These are phyloP conservation scores for Drosophila nigricruria DNA, from an alignment of 2,888 invertebrate genomes.

Conservation along the genomic window DNA sequence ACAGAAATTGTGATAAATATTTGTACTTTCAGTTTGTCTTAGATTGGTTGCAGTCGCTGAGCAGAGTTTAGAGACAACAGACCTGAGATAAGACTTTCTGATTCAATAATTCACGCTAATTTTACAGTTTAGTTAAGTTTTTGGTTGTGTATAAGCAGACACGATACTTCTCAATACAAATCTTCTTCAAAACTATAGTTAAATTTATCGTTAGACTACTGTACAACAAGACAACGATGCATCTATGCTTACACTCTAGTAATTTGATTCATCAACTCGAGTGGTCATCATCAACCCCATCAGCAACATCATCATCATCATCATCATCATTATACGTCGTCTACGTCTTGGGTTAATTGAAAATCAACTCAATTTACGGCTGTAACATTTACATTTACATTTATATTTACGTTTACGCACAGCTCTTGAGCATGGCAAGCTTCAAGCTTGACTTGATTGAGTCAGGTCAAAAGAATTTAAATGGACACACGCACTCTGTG, in stretches of 20 bases:
- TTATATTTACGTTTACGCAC: slow-evolving; percentile 32
- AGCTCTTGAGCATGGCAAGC: slow-evolving; percentile 38
- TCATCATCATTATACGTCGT: slow-evolving; percentile 18
- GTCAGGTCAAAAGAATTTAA: slow-evolving; percentile 73
- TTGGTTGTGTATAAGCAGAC: too few relatives aligned
- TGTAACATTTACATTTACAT: slow-evolving; percentile 33
- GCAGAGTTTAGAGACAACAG: background rate
- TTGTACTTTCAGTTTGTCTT: background rate
- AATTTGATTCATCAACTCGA: slow-evolving; percentile 37
- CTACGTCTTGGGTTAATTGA: slow-evolving; percentile 50
- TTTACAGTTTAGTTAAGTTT: too few relatives aligned
- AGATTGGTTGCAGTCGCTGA: background rate
- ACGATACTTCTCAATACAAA: too few relatives aligned
- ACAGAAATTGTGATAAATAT: background rate
- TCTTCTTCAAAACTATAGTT: background rate
- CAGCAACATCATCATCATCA: slow-evolving; percentile 7
- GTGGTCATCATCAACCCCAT: slow-evolving; percentile 27
- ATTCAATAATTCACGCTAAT: too few relatives aligned
- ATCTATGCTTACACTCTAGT: slow-evolving; percentile 26
- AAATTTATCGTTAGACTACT: slow-evolving; percentile 2
- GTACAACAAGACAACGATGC: background rate
- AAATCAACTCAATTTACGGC: slow-evolving; percentile 67
- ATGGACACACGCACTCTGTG: slow-evolving; percentile 37
- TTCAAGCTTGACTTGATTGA: slow-evolving; percentile 78
- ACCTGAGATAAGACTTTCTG: background rate